Evolutionary conservation across 2,888 invertebrate genomes (phyloP), one percentile per base, ranked within the genome.

Genomic region (Apodemia zela): DNA sequence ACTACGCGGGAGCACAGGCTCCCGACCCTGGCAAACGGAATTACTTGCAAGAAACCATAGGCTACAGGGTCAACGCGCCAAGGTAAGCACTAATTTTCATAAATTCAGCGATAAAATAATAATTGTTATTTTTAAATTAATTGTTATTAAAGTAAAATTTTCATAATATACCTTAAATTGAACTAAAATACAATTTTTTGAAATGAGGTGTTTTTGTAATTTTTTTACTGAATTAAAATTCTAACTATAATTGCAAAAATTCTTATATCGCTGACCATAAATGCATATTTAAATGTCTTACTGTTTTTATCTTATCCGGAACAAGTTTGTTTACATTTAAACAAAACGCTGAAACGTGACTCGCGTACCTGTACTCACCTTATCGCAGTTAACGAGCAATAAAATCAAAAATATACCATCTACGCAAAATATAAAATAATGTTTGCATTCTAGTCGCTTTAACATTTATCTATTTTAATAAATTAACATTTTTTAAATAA

Each of bases 11-110:
- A 84, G 89, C 85, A 71, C 80, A 79, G 75, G 87, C 87, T 88
- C 87, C 87, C 84, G 86, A 86, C 73, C 82, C 81, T 84, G 84
- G 83, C 84, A 90, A 88, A 86, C 84, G 89, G 89, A 84, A 89
- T 87, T 82, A 81, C 74, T 83, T 87, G 76, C 86, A 86, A 87
- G 91, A 86, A 85, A 87, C 84, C 80, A 89, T 88, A 82, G 93
- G 89, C 83, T 94, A 94, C 89, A 85, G 93, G 86, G 93, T 93
- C 83, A 92, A 90, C 86, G 93, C 89, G 92, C 94, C 92, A 91
- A 94, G 93, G 94, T 94, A 81, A 93, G 94, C 92, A 54, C 67
- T 49, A 51, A 65, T 62, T 68, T 68, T 68, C 18, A 64, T 61
- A 38, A 57, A 21, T 42, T 13, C 11, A 13, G 13, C 13, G 4